These are phyloP conservation scores for Diorhabda carinulata DNA, from an alignment of 1,140 invertebrate genomes.

Conservation along the genomic window DNA sequence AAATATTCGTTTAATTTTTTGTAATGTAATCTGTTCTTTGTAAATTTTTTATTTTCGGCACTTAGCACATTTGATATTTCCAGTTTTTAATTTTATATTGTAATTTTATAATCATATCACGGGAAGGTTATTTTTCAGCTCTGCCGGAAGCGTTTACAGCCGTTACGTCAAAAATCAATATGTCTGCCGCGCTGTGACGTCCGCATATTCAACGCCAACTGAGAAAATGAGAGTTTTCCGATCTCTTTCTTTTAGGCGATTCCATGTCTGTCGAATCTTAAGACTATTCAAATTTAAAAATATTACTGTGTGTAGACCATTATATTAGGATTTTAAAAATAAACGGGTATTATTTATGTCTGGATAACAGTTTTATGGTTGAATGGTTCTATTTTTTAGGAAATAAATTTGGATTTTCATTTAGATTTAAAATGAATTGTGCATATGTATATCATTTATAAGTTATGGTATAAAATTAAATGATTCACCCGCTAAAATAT, in stretches of 20 bases:
- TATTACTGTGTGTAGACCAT: no score
- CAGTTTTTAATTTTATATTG: no score
- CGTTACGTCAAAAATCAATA: constrained; percentile 13
- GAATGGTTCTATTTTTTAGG: no score
- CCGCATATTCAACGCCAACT: not conserved
- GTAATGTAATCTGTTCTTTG: no score
- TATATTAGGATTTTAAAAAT: not conserved
- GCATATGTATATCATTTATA: no score
- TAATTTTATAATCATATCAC: no score
- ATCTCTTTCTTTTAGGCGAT: not conserved
- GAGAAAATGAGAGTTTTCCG: constrained; percentile 8
- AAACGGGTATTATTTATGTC: not conserved
- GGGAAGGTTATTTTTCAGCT: not conserved
- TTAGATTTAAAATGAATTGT: not conserved
- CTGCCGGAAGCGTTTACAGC: not conserved
- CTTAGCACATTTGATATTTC: no score
- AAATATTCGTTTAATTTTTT: no score
- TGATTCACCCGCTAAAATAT: not conserved
- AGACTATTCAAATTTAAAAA: no score
- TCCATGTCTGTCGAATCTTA: not conserved
- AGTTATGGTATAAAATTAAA: not conserved
- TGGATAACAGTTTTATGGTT: not conserved
- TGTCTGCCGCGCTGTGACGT: constrained; percentile 14
- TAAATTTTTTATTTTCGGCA: no score
- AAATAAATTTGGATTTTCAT: not conserved